Conservation (phyloP, 1,140 invertebrate genomes). For the Bombus terrestris region DNA sequence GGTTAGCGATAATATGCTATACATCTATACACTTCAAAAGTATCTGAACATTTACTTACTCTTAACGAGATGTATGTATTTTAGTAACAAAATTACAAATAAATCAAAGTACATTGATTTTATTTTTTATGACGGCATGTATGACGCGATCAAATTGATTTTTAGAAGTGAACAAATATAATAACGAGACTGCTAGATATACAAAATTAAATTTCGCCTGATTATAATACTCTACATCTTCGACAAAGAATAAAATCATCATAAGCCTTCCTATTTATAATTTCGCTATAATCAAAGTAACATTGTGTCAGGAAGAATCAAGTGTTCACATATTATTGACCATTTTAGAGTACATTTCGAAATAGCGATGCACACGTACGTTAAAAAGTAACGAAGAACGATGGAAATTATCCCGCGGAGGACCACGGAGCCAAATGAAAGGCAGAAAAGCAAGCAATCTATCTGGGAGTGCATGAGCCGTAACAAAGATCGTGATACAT, state of each 20-base stretch:
- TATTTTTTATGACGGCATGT: not conserved
- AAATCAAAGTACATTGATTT: not conserved
- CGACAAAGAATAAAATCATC: not conserved
- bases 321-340: not conserved
- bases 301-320: not conserved
- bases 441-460: constrained; percentile 4
- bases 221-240: not conserved
- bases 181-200: not conserved
- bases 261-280: not conserved
- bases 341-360: too few species aligned
- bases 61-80: too few species aligned
- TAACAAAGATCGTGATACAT: constrained; percentile 31
- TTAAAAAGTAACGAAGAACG: not conserved
- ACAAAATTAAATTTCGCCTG: not conserved
- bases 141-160: too few species aligned
- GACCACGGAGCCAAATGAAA: not conserved
- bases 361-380: not conserved
- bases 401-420: constrained; percentile 4
- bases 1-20: too few species aligned
- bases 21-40: too few species aligned
- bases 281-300: not conserved
- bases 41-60: too few species aligned
- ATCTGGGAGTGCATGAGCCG: not conserved
- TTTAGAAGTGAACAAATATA: too few species aligned
- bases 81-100: too few species aligned